phyloP scores from a whole-genome alignment of 2,113 vertebrate species.

The Indicator maculatus region DNA sequence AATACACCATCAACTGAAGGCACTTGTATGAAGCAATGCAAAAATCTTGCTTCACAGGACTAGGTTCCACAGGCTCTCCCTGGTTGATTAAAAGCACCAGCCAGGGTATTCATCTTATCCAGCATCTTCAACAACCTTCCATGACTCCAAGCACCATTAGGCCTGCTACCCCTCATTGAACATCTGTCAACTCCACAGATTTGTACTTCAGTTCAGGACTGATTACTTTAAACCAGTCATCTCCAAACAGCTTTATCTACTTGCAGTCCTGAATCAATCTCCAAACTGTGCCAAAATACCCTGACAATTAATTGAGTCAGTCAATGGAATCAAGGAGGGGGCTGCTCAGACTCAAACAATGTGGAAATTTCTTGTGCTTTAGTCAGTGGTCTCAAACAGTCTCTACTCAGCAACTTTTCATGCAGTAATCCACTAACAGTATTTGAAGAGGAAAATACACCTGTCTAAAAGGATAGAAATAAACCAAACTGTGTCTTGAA shows the following conservation, averaged over 20 bases:
- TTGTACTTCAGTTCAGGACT: background rate
- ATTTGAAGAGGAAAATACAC: background rate
- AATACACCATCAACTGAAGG: background rate
- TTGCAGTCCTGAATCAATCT: background rate
- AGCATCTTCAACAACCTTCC: background rate
- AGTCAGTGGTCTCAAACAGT: background rate
- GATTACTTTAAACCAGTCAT: background rate
- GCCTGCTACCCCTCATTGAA: background rate
- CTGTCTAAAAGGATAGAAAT: background rate
- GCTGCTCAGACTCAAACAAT: background rate
- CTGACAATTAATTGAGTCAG: rapidly evolving
- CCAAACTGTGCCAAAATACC: background rate
- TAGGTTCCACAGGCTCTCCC: background rate
- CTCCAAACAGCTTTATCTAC: background rate
- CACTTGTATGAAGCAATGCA: background rate
- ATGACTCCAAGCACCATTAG: background rate
- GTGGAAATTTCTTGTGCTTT: background rate
- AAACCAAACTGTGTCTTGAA: background rate
- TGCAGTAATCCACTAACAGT: background rate
- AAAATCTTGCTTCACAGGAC: background rate
- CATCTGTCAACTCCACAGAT: rapidly evolving
- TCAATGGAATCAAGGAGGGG: background rate
- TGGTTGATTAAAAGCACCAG: background rate
- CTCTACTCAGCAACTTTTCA: background rate
- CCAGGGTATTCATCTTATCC: background rate